Evolutionary conservation across 2,888 invertebrate species (phyloP), one percentile per base, ranked within the genome.

Genomic region (Thysanoteuthis rhombus): DNA sequence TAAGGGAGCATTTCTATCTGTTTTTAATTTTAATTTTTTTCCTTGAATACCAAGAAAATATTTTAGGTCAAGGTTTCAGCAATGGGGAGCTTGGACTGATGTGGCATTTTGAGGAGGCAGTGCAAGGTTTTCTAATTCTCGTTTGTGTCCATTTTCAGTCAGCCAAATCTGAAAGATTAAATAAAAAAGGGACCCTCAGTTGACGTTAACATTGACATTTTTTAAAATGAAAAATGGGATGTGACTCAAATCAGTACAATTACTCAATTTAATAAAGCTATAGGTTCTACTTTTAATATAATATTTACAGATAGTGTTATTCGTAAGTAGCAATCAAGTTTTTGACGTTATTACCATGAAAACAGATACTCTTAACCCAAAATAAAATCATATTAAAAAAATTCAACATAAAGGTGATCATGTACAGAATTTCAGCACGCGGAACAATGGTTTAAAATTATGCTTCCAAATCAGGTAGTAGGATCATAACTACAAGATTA

Each of bases 51-150:
- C 16, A 75, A 75, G n/a, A n/a, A 75, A 75, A 8, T 75, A 75
- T n/a, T 75, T 75, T 36, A 75, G 36, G 36, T 75, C n/a, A 75
- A 75, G 36, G 12, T 75, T 36, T 75, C 36, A 75, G 10, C 16
- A 75, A 36, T n/a, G 75, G n/a, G 75, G 8, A 10, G 36, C 75
- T n/a, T 75, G 75, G 36, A 75, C 75, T 75, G 75, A 75, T 75
- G 75, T 75, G 75, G 75, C n/a, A 75, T 75, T 75, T 16, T 75
- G 75, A 47, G 47, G 93, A 38, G 94, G 95, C 1, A 95, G 94
- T 25, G 96, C 97, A 38, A 97, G 94, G 94, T 96, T 96, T 94
- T 97, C 97, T 93, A 97, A 94, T 94, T 97, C 96, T 93, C 96
- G 93, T 94, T 96, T 96, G 94, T 97, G 95, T 10, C 97, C 97